Conservation (phyloP, 2,888 invertebrate species). For the Chromoteleia sp. region DNA sequence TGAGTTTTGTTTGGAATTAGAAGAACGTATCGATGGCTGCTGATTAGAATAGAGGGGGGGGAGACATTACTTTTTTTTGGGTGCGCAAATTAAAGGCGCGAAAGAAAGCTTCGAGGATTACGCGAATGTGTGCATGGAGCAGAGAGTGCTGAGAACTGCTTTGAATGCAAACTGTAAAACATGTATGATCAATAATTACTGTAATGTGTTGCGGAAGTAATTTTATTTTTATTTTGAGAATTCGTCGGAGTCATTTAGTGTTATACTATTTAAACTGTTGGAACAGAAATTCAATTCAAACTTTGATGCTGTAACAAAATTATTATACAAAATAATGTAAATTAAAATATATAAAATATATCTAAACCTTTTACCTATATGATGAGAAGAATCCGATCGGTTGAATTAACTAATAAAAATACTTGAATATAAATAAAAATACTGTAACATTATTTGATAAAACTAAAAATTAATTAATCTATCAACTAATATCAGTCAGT, state of each 20-base stretch:
- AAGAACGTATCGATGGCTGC: slow-evolving; percentile 21
- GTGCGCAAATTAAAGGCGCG: slow-evolving; percentile 12
- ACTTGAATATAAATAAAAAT: too few relatives aligned
- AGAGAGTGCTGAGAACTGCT: slow-evolving; percentile 29
- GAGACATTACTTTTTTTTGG: slow-evolving; percentile 10
- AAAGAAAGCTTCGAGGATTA: slow-evolving; percentile 30
- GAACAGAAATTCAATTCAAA: background rate
- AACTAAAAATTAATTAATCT: too few relatives aligned
- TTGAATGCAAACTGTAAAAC: slow-evolving; percentile 33
- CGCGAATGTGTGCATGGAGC: background rate
- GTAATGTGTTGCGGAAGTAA: slow-evolving; percentile 33
- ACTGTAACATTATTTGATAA: too few relatives aligned
- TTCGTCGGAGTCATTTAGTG: slow-evolving; percentile 1
- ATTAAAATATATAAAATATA: too few relatives aligned
- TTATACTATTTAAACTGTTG: slow-evolving; percentile 6
- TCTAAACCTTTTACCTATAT: too few relatives aligned
- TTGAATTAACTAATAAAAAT: too few relatives aligned
- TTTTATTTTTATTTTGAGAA: slow-evolving; percentile 33
- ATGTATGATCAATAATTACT: slow-evolving; percentile 48
- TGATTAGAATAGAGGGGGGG: slow-evolving; percentile 23
- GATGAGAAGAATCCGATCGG: too few relatives aligned
- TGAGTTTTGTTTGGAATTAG: slow-evolving; percentile 17
- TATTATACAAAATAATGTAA: too few relatives aligned
- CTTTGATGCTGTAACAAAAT: background rate
- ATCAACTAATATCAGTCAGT: too few relatives aligned